phyloP scores from a whole-genome alignment of 2,113 vertebrate species.

The Sialia sialis region DNA sequence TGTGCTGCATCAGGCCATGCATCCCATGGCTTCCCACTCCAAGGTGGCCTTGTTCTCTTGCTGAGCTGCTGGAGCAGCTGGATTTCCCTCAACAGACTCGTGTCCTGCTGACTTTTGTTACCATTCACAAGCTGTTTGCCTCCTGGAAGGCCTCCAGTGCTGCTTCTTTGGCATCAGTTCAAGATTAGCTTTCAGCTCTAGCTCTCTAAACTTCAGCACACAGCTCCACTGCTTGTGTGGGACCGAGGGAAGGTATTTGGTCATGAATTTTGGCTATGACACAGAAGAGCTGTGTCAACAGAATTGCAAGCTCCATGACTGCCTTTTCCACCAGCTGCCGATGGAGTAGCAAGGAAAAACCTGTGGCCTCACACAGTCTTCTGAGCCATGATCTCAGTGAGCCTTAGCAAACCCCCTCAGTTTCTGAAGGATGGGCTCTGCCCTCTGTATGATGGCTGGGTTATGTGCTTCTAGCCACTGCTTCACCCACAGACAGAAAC shows the following conservation, averaged over 20 bases:
- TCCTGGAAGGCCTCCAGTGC: background rate
- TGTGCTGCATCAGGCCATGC: background rate
- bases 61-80: background rate
- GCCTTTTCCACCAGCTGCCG: background rate
- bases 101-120: background rate
- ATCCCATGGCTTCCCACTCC: rapidly evolving
- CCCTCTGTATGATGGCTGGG: background rate
- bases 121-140: background rate
- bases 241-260: background rate
- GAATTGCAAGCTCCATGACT: background rate
- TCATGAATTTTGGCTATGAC: background rate
- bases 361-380: background rate
- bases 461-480: background rate
- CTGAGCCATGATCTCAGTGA: background rate
- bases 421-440: background rate
- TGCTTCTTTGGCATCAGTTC: background rate
- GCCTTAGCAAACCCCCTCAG: rapidly evolving
- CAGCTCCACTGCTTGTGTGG: background rate
- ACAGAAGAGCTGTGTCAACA: background rate
- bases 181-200: background rate
- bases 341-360: background rate
- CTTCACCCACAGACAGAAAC: background rate
- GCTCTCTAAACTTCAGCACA: background rate
- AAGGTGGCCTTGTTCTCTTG: background rate
- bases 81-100: background rate